Evolutionary conservation across 2,113 vertebrate genomes (phyloP).

Genomic region (Balaeniceps rex): DNA sequence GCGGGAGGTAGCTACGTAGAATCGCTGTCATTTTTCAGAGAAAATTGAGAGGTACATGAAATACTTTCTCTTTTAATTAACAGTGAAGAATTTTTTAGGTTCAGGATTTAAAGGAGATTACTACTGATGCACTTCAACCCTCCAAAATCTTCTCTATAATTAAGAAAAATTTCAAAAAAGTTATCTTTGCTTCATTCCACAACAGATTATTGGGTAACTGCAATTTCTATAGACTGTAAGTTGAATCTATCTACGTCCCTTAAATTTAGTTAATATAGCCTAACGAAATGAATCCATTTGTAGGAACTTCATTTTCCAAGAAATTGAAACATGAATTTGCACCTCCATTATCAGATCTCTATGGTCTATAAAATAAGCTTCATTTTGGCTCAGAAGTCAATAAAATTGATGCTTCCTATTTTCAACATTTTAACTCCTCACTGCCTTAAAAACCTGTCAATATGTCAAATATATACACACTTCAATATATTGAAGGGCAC

Average conservation of each 20-base stretch:
- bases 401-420: not conserved
- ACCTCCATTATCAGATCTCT: not conserved
- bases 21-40: conserved; percentile 76
- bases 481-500: not conserved
- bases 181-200: not conserved
- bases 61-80: not conserved
- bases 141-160: not conserved
- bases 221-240: not conserved
- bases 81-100: not conserved
- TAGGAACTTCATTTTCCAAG: not conserved
- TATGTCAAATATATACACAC: not conserved
- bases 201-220: not conserved
- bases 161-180: not conserved
- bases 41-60: not conserved
- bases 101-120: not conserved
- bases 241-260: not conserved
- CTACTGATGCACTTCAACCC: not conserved
- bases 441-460: not conserved
- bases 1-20: conserved; percentile 93
- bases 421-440: not conserved
- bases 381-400: not conserved
- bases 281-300: not conserved
- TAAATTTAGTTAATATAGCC: not conserved
- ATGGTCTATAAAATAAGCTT: not conserved
- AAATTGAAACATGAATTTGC: not conserved